Evolutionary conservation across 2,888 invertebrate genomes (phyloP).

Genomic region (Pheosia tremula): DNA sequence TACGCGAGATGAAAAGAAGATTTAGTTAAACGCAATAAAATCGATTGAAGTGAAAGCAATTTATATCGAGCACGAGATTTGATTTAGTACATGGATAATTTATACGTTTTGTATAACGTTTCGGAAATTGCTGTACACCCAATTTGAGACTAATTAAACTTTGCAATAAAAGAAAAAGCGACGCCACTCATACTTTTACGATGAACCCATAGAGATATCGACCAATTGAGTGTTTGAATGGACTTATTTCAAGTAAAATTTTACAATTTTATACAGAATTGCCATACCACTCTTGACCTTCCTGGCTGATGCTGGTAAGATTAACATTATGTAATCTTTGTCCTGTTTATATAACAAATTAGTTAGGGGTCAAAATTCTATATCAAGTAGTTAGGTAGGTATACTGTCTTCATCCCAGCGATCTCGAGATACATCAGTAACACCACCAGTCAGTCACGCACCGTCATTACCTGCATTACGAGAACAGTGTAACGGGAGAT

Average conservation of each 20-base stretch:
- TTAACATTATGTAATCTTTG: too few relatives aligned
- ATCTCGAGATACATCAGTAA: neutral
- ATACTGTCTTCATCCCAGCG: neutral
- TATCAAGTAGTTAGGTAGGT: too few relatives aligned
- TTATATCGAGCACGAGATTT: constrained; percentile 41
- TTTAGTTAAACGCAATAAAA: constrained; percentile 11
- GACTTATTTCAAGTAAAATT: neutral
- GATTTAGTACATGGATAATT: constrained; percentile 34
- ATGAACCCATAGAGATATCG: neutral
- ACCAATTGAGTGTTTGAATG: neutral
- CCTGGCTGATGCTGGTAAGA: too few relatives aligned
- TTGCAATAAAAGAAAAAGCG: constrained; percentile 4
- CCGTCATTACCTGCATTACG: constrained; percentile 34
- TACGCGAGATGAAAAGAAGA: too few relatives aligned
- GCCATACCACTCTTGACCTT: too few relatives aligned
- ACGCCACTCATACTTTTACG: neutral
- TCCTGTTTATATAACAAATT: too few relatives aligned
- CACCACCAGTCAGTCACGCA: constrained; percentile 19
- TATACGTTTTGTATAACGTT: constrained; percentile 25
- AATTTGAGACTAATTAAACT: constrained; percentile 4
- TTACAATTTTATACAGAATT: too few relatives aligned
- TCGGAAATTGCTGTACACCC: constrained; percentile 15
- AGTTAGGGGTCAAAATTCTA: too few relatives aligned
- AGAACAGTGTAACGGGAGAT: constrained; percentile 35
- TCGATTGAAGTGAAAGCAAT: constrained; percentile 40